Evolutionary conservation across 1,140 invertebrate genomes (phyloP), one percentile per base, ranked within the genome.

Genomic region (Pantala flavescens): DNA sequence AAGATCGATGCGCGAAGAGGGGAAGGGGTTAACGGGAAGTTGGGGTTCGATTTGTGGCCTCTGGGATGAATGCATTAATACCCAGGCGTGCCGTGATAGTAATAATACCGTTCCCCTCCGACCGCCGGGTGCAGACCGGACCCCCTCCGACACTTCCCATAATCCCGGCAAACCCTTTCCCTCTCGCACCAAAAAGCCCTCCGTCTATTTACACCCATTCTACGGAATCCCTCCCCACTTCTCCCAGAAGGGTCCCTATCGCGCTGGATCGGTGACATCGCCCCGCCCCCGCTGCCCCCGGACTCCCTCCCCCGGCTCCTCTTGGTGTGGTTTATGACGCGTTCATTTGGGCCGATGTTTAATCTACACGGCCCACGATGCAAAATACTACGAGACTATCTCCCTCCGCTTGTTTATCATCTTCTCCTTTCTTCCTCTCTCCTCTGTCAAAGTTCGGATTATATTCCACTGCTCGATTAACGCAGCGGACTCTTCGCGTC

Each of bases 301-400:
- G 16, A 16, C 49, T 21, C 49, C 49, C 49, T 63, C 49, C 12
- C n/a, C 49, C 49, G 49, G 5, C 14, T 3, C 49, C 49, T 21
- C 49, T 3, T 3, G 3, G 3, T 14, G 49, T 63, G 49, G 49
- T 63, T 63, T 63, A 63, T 63, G 49, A 21, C 49, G 49, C 49
- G 49, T 63, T 63, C 49, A 63, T 63, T 63, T 63, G 49, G 49
- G 49, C 49, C 49, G 49, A 63, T 63, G 49, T 63, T 63, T 63
- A 63, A 63, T 63, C 49, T 63, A 63, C 49, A 63, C 49, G 49
- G 49, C 16, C 49, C 49, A 63, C 49, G 49, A 63, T 63, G 49
- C 49, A 63, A 63, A 63, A 63, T 63, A 63, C 49, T 63, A 63
- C 49, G 49, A 63, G 49, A 63, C 49, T 63, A 63, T 63, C 49